Percentiles rank a stretch among this genome's conserved stretches.
phyloP scores from a whole-genome alignment of 2,113 vertebrate species.

The Hypomesus transpacificus region DNA sequence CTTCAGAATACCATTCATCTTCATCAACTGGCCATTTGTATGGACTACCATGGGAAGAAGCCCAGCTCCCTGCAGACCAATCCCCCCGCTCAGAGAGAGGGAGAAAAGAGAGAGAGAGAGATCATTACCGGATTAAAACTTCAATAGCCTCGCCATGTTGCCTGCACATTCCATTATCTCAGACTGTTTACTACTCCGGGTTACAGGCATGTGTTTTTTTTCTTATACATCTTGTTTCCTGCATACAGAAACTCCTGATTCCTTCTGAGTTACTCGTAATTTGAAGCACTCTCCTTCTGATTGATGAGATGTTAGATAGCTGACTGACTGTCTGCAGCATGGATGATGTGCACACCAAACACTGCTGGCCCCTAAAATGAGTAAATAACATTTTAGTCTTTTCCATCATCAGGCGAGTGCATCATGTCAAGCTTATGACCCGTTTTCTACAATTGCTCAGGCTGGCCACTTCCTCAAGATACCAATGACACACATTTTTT shows the following conservation, averaged over 20 bases:
- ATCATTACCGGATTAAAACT: slow-evolving; percentile 56
- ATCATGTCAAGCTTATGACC: slow-evolving; percentile 45
- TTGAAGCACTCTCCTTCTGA: slow-evolving; percentile 50
- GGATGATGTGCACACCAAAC: slow-evolving; percentile 25
- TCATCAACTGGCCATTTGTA: slow-evolving; percentile 67
- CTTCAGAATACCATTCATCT: slow-evolving; percentile 64
- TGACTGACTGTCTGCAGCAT: slow-evolving; percentile 39
- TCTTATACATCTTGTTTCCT: slow-evolving; percentile 34
- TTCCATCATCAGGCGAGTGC: slow-evolving; percentile 33
- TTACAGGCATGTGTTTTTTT: no score
- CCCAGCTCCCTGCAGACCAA: slow-evolving; percentile 29
- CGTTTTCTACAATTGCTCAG: slow-evolving; percentile 24
- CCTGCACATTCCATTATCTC: slow-evolving; percentile 65
- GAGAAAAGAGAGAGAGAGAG: slow-evolving; percentile 22
- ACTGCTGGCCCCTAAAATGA: slow-evolving; percentile 37
- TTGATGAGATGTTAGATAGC: slow-evolving; percentile 48
- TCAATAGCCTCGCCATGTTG: slow-evolving; percentile 52
- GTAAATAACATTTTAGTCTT: slow-evolving; percentile 32
- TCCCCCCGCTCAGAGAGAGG: no score
- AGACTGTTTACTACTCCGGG: slow-evolving; percentile 26
- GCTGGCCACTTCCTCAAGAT: slow-evolving; percentile 34
- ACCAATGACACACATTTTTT: slow-evolving; percentile 39
- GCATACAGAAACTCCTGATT: slow-evolving; percentile 12
- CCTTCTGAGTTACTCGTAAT: slow-evolving; percentile 48
- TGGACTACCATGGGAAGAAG: slow-evolving; percentile 66